Base-by-base conservation (phyloP, 1,140 invertebrate genomes). In the Hycleus phaleratus region DNA sequence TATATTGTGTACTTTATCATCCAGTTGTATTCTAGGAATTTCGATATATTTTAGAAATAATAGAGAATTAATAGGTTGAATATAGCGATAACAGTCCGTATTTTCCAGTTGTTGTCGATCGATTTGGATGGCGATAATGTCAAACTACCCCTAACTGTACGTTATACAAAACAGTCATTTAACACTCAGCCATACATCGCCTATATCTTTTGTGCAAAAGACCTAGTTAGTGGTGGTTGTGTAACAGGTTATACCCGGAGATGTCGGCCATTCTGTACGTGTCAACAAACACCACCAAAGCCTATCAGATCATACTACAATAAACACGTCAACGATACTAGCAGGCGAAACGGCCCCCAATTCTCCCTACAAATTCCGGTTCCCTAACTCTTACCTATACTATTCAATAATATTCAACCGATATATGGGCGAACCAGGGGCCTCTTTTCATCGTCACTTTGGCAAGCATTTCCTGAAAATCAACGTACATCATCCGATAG, bases 231-330 rank as follows among this genome's bases (percentile, higher is more conserved):
- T 18, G 18, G 53, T 32, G 25, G 38, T 43, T 46, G 53, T 47
- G 54, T 56, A 56, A 56, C 54, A 56, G 54, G 54, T 56, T 56
- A 56, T 40, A 32, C 32, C 54, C 42, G 47, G 54, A 46, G 54
- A 56, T 56, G 54, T 56, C 46, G 54, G 47, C 54, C 54, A 56
- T 56, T 56, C 54, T 56, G 46, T 46, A 56, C 54, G 54, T 56
- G 54, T 56, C 54, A 56, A 56, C 54, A 46, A 56, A 56, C 54
- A 56, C 46, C 54, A 49, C 54, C 45, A 25, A 40, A 40, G 46
- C 46, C 46, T 56, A 56, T 56, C 54, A 47, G 54, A 56, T 56
- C 46, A 46, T 11, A 46, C 54, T 32, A 56, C 54, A 56, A 56
- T 56, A 56, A 56, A 56, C 54, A 56, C 54, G 54, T 56, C 54